These are phyloP conservation scores for Nomada hirtipes DNA, from an alignment of 2,888 invertebrate species.

Conservation along the genomic window DNA sequence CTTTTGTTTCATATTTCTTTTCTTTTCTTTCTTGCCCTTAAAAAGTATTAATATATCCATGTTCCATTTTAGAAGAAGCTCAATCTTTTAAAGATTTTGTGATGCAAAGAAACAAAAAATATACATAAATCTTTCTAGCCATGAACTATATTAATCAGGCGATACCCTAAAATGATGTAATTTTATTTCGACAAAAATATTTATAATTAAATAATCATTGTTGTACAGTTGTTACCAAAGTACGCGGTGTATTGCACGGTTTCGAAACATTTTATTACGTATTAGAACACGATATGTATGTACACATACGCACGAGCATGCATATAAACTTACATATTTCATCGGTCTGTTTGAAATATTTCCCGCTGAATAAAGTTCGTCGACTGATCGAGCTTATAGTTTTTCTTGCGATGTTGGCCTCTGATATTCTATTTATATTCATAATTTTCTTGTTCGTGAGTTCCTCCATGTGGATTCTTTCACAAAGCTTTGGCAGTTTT, in stretches of 20 bases:
- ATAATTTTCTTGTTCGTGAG: constrained; percentile 50
- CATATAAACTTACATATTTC: background rate
- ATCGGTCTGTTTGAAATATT: background rate
- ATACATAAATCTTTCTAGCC: too few species aligned
- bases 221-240: background rate
- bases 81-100: too few species aligned
- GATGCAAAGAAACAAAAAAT: too few species aligned
- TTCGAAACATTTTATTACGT: constrained; percentile 2
- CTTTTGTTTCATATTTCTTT: background rate
- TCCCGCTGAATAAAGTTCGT: background rate
- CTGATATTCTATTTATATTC: constrained; percentile 55
- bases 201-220: too few species aligned
- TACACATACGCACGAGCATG: too few species aligned
- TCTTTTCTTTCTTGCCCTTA: background rate
- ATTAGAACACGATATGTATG: background rate
- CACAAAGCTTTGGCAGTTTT: constrained; percentile 41
- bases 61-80: too few species aligned
- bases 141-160: too few species aligned
- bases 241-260: background rate
- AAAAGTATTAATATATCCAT: too few species aligned
- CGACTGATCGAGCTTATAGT: background rate
- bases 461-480: constrained; percentile 49
- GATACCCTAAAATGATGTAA: too few species aligned
- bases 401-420: background rate
- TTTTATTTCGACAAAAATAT: too few species aligned